Evolutionary conservation across 2,888 invertebrate genomes (phyloP).

Genomic region (Dorcus hopei): DNA sequence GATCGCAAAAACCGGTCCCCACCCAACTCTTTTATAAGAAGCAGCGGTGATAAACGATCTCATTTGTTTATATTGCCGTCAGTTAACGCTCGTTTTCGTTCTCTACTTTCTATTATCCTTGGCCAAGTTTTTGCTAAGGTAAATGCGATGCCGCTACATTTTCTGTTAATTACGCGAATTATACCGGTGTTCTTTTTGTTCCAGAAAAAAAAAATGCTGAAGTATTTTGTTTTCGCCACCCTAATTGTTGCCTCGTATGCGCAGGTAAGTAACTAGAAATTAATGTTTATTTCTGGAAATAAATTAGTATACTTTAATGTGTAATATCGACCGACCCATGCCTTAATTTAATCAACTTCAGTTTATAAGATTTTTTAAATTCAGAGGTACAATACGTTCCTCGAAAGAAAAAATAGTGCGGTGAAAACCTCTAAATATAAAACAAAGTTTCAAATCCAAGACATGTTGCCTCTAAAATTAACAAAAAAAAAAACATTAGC

Average conservation of each 20-base stretch:
- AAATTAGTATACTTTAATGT: too few relatives aligned
- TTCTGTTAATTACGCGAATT: not conserved
- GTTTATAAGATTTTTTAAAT: too few relatives aligned
- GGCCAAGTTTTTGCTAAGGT: not conserved
- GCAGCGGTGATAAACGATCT: not conserved
- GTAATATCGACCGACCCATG: too few relatives aligned
- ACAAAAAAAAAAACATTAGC: too few relatives aligned
- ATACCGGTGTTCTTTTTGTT: not conserved
- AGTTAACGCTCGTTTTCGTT: not conserved
- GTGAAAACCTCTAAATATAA: too few relatives aligned
- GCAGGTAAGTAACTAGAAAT: constrained; percentile 25
- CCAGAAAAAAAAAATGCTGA: constrained; percentile 12
- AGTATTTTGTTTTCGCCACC: constrained; percentile 19
- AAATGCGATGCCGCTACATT: too few relatives aligned
- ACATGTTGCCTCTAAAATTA: too few relatives aligned
- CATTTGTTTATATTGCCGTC: not conserved
- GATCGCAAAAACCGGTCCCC: constrained; percentile 1
- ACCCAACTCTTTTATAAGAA: not conserved
- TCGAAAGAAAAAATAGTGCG: too few relatives aligned
- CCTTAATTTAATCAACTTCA: too few relatives aligned
- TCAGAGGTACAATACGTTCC: too few relatives aligned
- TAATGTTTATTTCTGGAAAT: too few relatives aligned
- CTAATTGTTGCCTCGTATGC: constrained; percentile 20
- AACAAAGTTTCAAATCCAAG: too few relatives aligned
- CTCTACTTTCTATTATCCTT: constrained; percentile 14